Conservation (phyloP, 2,797 vertebrate genomes). For the Chromobotia macracanthus region DNA sequence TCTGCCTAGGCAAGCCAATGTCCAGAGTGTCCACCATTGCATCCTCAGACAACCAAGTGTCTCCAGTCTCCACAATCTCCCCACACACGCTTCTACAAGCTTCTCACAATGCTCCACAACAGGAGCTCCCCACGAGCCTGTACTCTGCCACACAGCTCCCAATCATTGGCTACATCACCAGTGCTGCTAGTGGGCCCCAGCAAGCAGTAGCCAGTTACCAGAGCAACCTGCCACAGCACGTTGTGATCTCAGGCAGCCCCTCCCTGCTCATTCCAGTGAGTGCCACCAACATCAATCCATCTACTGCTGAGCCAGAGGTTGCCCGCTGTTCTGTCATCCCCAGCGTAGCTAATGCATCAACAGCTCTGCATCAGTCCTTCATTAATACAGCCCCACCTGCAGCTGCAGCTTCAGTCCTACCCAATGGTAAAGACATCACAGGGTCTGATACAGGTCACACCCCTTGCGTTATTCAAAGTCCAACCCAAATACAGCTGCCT, state of each 20-base stretch:
- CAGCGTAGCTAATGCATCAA: conserved; percentile 79
- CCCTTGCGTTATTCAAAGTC: conserved; percentile 55
- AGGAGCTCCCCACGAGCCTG: conserved; percentile 89
- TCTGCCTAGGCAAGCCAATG: conserved; percentile 87
- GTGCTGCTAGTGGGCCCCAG: conserved; percentile 78
- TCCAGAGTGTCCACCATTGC: conserved; percentile 83
- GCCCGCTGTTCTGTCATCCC: conserved; percentile 77
- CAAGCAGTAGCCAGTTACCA: conserved; percentile 92
- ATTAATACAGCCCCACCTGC: conserved; percentile 78
- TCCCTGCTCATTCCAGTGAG: conserved; percentile 93
- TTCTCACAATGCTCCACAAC: conserved; percentile 81
- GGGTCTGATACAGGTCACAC: conserved; percentile 73
- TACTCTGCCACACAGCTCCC: conserved; percentile 89
- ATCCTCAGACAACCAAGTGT: conserved; percentile 79
- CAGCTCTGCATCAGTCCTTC: conserved; percentile 92
- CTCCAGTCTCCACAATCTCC: conserved; percentile 74
- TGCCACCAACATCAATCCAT: conserved; percentile 71
- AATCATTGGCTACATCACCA: conserved; percentile 90
- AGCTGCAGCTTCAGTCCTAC: conserved; percentile 71
- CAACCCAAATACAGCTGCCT: conserved; percentile 65
- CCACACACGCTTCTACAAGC: conserved; percentile 93
- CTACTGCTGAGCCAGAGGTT: conserved; percentile 82
- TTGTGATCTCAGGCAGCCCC: conserved; percentile 93
- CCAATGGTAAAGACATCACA: conserved; percentile 87
- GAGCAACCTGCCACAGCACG: conserved; percentile 88